These are phyloP conservation scores for Gymnothorax reevesii DNA, from an alignment of 2,797 vertebrate species.

Conservation along the genomic window DNA sequence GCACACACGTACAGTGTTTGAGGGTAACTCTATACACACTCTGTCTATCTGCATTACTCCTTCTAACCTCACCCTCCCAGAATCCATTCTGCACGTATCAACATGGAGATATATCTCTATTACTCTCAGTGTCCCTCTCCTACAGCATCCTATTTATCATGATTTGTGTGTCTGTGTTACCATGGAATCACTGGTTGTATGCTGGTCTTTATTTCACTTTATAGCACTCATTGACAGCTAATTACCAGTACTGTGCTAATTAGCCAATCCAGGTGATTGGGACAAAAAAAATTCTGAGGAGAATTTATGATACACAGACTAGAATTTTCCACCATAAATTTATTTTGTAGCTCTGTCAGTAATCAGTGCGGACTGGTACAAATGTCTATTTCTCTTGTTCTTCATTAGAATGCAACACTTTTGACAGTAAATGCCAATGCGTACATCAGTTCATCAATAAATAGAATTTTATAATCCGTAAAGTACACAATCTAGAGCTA, in stretches of 20 bases:
- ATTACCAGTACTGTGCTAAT: too few relatives aligned
- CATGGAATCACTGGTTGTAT: neutral
- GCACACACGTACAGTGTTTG: too few relatives aligned
- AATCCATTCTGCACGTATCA: neutral
- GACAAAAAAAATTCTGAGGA: too few relatives aligned
- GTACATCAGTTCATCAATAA: neutral
- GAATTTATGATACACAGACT: too few relatives aligned
- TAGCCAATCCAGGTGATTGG: too few relatives aligned
- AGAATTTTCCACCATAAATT: too few relatives aligned
- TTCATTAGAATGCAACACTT: neutral
- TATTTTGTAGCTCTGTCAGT: too few relatives aligned
- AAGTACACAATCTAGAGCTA: neutral
- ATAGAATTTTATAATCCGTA: neutral
- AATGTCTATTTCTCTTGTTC: neutral
- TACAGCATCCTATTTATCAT: neutral
- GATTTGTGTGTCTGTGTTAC: neutral
- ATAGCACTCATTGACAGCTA: neutral
- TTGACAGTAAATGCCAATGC: neutral
- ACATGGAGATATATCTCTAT: neutral
- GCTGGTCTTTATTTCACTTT: neutral
- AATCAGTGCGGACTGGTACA: too few relatives aligned
- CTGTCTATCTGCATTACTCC: neutral
- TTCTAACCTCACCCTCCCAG: neutral
- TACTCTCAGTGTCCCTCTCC: neutral
- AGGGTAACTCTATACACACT: too few relatives aligned